Percentiles rank a stretch among this genome's conserved stretches.
These are phyloP conservation scores for Aplysina aerophoba DNA, from an alignment of 37 sponge, comb jelly and placozoan genomes.

Conservation along the genomic window DNA sequence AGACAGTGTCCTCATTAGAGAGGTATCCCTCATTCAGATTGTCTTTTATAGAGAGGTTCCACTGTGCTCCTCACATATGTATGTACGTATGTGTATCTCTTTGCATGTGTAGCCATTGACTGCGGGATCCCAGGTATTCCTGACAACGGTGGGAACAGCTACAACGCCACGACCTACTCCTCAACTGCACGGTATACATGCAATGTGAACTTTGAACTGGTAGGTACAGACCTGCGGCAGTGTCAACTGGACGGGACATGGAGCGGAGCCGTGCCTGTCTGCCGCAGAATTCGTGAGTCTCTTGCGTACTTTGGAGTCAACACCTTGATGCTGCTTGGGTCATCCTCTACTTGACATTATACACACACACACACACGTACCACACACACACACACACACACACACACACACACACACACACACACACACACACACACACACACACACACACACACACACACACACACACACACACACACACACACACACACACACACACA, in stretches of 20 bases:
- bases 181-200: constrained; percentile 50
- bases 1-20: too few species aligned
- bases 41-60: too few species aligned
- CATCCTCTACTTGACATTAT: neutral
- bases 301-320: neutral
- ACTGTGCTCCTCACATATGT: too few species aligned
- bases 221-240: constrained; percentile 32
- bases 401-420: neutral
- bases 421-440: constrained; percentile 27
- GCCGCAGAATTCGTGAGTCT: constrained; percentile 11
- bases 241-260: constrained; percentile 49
- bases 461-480: constrained; percentile 39
- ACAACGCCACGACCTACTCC: constrained; percentile 12
- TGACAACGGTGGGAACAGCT: constrained; percentile 13
- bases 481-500: neutral
- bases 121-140: constrained; percentile 27
- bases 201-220: constrained; percentile 30
- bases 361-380: neutral
- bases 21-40: too few species aligned
- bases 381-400: neutral
- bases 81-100: too few species aligned
- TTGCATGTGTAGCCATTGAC: constrained; percentile 17
- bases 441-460: neutral
- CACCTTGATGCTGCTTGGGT: neutral
- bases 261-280: constrained; percentile 48